Percentiles rank a stretch among this genome's conserved stretches.
These are phyloP conservation scores for Cryptus armator DNA, from an alignment of 2,888 invertebrate genomes.

Conservation along the genomic window DNA sequence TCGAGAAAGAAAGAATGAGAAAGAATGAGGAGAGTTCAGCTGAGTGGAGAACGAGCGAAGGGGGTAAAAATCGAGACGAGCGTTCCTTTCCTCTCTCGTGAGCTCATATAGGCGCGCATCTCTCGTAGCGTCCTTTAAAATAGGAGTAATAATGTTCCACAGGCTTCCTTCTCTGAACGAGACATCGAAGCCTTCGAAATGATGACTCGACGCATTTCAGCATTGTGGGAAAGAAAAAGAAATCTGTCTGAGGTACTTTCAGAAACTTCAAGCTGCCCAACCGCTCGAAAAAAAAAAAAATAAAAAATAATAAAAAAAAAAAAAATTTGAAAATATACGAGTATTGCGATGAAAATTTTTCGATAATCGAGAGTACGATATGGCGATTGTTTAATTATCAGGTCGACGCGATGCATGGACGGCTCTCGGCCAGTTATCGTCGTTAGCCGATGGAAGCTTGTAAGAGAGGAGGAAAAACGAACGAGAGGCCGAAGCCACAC, in stretches of 20 bases:
- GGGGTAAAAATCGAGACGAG: conserved; percentile 60
- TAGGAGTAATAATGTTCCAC: conserved; percentile 85
- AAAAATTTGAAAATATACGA: not conserved
- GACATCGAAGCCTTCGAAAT: conserved; percentile 77
- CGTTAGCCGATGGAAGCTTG: conserved; percentile 52
- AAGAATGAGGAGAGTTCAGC: conserved; percentile 44
- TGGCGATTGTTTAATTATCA: conserved; percentile 21
- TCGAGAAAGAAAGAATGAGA: conserved; percentile 43
- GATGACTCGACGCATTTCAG: conserved; percentile 84
- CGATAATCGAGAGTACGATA: conserved; percentile 24
- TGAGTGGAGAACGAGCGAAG: conserved; percentile 56
- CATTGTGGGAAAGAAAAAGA: conserved; percentile 81
- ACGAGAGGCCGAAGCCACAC: conserved; percentile 36
- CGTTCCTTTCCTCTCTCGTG: conserved; percentile 67
- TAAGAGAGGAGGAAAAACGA: conserved; percentile 32
- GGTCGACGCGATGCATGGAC: not conserved
- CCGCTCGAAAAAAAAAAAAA: not conserved
- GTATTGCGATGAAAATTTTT: not conserved
- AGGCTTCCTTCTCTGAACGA: conserved; percentile 71
- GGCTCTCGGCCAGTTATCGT: conserved; percentile 65
- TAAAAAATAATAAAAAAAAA: conserved; percentile 17
- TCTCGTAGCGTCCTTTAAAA: conserved; percentile 81
- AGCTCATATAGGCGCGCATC: conserved; percentile 19
- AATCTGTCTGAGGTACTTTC: conserved; percentile 50
- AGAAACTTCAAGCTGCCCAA: not conserved